Evolutionary conservation across 2,113 vertebrate species (phyloP).

Genomic region (Austrofundulus limnaeus): DNA sequence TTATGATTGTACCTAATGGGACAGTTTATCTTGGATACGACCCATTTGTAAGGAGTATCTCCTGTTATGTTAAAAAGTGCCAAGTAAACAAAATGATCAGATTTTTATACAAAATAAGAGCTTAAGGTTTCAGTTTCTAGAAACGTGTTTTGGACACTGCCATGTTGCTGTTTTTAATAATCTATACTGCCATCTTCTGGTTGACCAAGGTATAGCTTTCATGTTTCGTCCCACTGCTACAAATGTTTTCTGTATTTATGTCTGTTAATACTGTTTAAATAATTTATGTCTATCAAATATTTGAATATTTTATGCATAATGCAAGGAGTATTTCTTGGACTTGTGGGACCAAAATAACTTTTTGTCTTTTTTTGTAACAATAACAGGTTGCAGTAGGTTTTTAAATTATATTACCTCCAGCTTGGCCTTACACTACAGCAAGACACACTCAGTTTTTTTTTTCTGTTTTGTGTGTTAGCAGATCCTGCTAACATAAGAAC

Average conservation of each 20-base stretch:
- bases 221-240: neutral
- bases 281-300: constrained; percentile 42
- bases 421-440: constrained; percentile 31
- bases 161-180: constrained; percentile 4
- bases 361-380: constrained; percentile 16
- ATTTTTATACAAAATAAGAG: constrained; percentile 18
- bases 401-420: constrained; percentile 34
- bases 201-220: constrained; percentile 1
- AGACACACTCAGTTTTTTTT: neutral
- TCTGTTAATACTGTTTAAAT: constrained; percentile 19
- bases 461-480: constrained; percentile 14
- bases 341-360: constrained; percentile 62
- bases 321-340: constrained; percentile 47
- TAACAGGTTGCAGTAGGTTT: constrained; percentile 8
- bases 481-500: constrained; percentile 58
- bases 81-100: constrained; percentile 55
- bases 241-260: constrained; percentile 13
- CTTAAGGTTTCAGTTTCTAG: constrained; percentile 19
- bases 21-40: constrained; percentile 2
- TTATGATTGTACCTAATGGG: constrained; percentile 14
- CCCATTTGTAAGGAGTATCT: neutral
- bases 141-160: constrained; percentile 7
- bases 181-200: constrained; percentile 72
- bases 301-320: constrained; percentile 11
- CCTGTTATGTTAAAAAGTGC: constrained; percentile 15